Conservation (phyloP, 2,113 vertebrate species). For the Melanerpes aurifrons region DNA sequence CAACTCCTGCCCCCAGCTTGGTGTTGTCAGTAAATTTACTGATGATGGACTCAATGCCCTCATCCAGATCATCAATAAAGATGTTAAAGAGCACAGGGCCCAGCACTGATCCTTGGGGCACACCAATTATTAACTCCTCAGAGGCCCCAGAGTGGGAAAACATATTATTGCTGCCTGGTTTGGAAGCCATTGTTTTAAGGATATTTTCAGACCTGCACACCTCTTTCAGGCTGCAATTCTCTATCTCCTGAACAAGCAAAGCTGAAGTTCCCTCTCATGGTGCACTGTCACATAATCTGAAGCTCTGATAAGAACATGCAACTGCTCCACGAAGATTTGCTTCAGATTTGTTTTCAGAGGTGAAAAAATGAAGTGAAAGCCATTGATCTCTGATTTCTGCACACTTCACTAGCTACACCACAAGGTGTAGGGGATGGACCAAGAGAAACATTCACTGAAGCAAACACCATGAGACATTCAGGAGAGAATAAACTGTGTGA, state of each 20-base stretch:
- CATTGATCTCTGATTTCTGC: neutral
- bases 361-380: neutral
- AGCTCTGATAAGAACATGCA: neutral
- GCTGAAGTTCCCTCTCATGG: neutral
- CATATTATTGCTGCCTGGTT: neutral
- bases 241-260: neutral
- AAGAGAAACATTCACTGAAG: neutral
- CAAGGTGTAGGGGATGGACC: neutral
- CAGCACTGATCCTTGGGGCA: no score
- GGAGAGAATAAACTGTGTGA: neutral
- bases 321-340: neutral
- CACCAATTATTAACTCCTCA: constrained; percentile 16
- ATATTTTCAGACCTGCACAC: neutral
- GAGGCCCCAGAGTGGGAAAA: constrained; percentile 20
- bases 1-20: no score
- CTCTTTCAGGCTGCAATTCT: neutral
- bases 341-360: neutral
- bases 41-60: no score
- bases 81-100: no score
- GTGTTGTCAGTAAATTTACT: no score
- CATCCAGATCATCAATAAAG: no score
- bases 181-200: neutral
- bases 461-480: neutral
- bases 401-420: no score
- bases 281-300: neutral